Base-by-base conservation (phyloP, 2,888 invertebrate genomes). In the Smittia sp. region DNA sequence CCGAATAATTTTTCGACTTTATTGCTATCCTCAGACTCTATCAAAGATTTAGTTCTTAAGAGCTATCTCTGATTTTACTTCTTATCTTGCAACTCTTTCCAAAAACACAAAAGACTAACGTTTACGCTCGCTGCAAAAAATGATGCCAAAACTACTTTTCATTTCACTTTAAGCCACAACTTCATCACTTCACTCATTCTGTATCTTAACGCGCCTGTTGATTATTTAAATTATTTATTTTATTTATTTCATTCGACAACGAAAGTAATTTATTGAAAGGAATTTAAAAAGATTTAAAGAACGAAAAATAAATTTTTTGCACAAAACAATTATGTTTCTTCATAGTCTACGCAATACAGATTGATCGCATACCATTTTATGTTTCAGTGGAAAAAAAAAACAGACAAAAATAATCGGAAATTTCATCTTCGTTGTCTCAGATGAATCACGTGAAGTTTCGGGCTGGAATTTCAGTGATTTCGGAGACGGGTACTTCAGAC, bases 61-160 rank as follows among this genome's bases (percentile, higher is more conserved):
- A 27, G 13, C n/a, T 27, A 13, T 22, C 27, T n/a, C n/a, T 25
- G 22, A n/a, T 27, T 6, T 22, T 13, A 63, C 6, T 4, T 46
- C n/a, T 46, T 11, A 46, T 46, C 13, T 11, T 46, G 11, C 46
- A 46, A 27, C 6, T 20, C 63, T 63, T 25, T 63, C 27, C 63
- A 22, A 63, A 13, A 22, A 58, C 22, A 22, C 22, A 46, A 46
- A 32, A 46, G 46, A 46, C 46, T 46, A 46, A 46, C 46, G 32
- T 46, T 46, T 46, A 46, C 3, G 32, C 32, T 32, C 32, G 22
- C 58, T 58, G 25, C 63, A 63, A 63, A 27, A 58, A 72, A 72
- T 72, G 72, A 72, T 72, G 72, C 72, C 72, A 72, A 72, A 72
- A 54, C 72, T 72, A 52, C 18, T 27, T 63, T 63, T 27, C 63